phyloP scores from a whole-genome alignment of 1,140 invertebrate species.

The Cydia pomonella region DNA sequence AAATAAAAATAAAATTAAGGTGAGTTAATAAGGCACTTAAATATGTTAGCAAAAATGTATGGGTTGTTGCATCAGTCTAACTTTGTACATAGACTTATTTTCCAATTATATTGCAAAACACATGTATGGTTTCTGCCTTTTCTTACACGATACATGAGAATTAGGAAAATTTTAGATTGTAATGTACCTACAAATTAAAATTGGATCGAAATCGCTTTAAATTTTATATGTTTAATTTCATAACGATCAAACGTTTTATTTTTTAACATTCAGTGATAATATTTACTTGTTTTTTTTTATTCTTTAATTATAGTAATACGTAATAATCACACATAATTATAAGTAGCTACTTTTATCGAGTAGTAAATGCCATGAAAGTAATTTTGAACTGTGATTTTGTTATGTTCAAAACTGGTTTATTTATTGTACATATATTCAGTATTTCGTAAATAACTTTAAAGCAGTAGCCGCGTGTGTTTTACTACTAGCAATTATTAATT shows the following conservation, averaged over 20 bases:
- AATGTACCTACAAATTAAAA: constrained; percentile 5
- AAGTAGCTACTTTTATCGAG: constrained; percentile 58
- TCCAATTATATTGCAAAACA: constrained; percentile 15
- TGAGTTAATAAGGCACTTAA: background rate
- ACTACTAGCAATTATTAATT: constrained; percentile 32
- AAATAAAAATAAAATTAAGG: background rate
- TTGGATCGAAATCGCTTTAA: constrained; percentile 20
- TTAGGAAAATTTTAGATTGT: background rate
- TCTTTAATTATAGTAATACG: constrained; percentile 14
- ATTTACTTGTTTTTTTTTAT: constrained; percentile 6
- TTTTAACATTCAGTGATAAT: constrained; percentile 33
- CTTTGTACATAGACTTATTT: background rate
- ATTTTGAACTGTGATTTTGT: constrained; percentile 77
- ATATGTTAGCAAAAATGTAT: background rate
- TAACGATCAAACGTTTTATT: constrained; percentile 26
- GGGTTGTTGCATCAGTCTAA: constrained; percentile 1
- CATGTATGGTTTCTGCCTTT: constrained; percentile 16
- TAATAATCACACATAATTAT: constrained; percentile 57
- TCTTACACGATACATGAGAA: background rate
- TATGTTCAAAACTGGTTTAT: constrained; percentile 73
- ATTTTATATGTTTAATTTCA: constrained; percentile 30
- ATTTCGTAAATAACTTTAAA: constrained; percentile 31
- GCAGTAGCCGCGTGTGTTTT: constrained; percentile 34
- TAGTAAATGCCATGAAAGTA: constrained; percentile 65
- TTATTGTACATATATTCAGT: constrained; percentile 56